Evolutionary conservation across 2,113 vertebrate genomes (phyloP).

Genomic region (Leptodactylus fuscus): DNA sequence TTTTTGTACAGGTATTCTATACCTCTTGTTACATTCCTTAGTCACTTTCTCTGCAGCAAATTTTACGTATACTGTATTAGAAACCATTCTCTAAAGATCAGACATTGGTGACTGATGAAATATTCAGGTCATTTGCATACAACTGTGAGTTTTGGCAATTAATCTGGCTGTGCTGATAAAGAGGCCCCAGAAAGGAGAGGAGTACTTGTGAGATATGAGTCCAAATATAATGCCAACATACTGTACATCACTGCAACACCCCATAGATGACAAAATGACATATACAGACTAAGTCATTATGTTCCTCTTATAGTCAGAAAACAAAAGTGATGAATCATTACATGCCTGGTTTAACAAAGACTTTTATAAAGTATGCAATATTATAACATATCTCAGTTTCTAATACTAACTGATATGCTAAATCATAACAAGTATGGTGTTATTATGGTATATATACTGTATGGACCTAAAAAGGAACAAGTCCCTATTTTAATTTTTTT

Average conservation of each 20-base stretch:
- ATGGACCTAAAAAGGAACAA: neutral
- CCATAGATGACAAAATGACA: neutral
- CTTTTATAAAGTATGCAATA: neutral
- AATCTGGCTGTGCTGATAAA: neutral
- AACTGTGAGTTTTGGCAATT: constrained; percentile 33
- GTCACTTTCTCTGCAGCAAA: neutral
- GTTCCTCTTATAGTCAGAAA: neutral
- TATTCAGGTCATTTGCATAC: constrained; percentile 22
- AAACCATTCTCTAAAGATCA: neutral
- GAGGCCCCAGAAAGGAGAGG: neutral
- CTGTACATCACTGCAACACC: neutral
- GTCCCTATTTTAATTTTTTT: too few relatives aligned
- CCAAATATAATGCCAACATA: neutral
- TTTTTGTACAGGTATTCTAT: too few relatives aligned
- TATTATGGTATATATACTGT: neutral
- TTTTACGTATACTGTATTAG: neutral
- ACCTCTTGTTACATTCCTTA: too few relatives aligned
- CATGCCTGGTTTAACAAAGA: too few relatives aligned
- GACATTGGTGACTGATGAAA: neutral
- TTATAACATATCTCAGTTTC: too few relatives aligned
- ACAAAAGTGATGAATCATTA: too few relatives aligned
- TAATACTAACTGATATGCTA: too few relatives aligned
- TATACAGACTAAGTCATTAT: neutral
- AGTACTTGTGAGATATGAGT: neutral
- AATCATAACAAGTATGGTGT: too few relatives aligned